phyloP scores from a whole-genome alignment of 2,888 invertebrate genomes.

The Nomada lathburiana region DNA sequence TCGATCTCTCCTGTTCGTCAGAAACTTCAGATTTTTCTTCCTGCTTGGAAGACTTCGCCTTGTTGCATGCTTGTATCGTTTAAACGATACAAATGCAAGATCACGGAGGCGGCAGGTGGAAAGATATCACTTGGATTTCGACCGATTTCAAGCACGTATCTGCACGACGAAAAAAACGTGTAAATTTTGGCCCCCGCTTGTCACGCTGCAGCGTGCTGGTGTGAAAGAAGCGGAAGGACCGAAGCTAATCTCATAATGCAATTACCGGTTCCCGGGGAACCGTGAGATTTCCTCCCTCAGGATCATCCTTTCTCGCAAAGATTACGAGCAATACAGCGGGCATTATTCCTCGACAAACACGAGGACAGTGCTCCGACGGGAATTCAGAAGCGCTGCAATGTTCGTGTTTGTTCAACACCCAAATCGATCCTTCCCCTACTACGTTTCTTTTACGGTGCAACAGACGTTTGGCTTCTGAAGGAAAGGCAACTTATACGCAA shows the following conservation, averaged over 20 bases:
- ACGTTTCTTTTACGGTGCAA: constrained; percentile 22
- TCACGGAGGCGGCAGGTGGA: constrained; percentile 5
- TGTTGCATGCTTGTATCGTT: not conserved
- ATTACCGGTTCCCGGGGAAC: constrained; percentile 15
- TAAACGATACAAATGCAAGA: not conserved
- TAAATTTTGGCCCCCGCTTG: constrained; percentile 14
- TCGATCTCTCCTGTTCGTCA: constrained; percentile 69
- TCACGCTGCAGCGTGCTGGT: not conserved
- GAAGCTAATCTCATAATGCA: constrained; percentile 39
- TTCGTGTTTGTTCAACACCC: constrained; percentile 38
- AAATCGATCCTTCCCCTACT: constrained; percentile 40
- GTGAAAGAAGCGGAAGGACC: not conserved
- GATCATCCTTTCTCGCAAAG: not conserved
- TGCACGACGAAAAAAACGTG: constrained; percentile 7
- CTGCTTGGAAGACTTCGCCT: too few relatives aligned
- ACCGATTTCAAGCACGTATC: not conserved
- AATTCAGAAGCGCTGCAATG: constrained; percentile 29
- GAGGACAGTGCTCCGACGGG: constrained; percentile 21
- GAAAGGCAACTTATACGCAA: constrained; percentile 3
- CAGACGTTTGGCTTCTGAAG: constrained; percentile 47
- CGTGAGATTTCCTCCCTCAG: constrained; percentile 34
- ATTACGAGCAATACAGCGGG: constrained; percentile 20
- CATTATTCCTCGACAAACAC: constrained; percentile 35
- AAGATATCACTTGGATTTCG: not conserved
- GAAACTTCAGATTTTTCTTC: constrained; percentile 38